Base-by-base conservation (phyloP, 2,888 invertebrate species). In the Chrysotoxum bicinctum region DNA sequence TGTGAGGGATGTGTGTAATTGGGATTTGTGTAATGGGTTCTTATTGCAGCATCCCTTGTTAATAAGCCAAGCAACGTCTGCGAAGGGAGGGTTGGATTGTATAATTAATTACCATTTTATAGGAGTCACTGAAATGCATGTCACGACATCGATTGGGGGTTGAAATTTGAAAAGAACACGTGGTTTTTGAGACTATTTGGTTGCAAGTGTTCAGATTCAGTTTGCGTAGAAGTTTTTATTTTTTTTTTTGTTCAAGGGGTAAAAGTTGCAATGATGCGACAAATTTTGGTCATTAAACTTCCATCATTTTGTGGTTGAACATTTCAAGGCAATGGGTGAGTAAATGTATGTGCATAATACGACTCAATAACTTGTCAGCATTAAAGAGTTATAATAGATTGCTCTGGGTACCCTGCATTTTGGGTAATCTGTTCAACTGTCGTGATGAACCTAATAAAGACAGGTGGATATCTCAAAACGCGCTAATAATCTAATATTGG, bases 31-130 rank as follows among this genome's bases (percentile, higher is more conserved):
- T n/a, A n/a, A n/a, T 78, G 83, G 87, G 79, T 75, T 80, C 54
- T 14, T 70, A 32, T 62, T 56, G n/a, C 30, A 56, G 3, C 52
- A 66, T 73, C 66, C 84, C 69, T 73, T 75, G 45, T 62, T 68
- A 77, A 72, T 14, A 56, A 66, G 30, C 35, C 12, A 56, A 58
- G 10, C 37, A 6, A 4, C 19, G 26, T 14, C n/a, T 30, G n/a
- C 19, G 35, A 35, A 56, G 19, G 21, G 60, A 73, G 64, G 81
- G 56, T 48, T 70, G 83, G 62, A 14, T 66, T 72, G 45, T 68
- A 40, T 81, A 81, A 85, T 85, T 87, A 88, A 88, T 88, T 88
- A 88, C 82, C 81, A 73, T 87, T 87, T 87, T 84, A 88, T 88
- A 87, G 87, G 78, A 87, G 72, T 64, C 84, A 82, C 87, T 88